Percentiles rank a stretch among this genome's conserved stretches.
Conservation (phyloP, 1,140 invertebrate genomes). For the Globodera rostochiensis region DNA sequence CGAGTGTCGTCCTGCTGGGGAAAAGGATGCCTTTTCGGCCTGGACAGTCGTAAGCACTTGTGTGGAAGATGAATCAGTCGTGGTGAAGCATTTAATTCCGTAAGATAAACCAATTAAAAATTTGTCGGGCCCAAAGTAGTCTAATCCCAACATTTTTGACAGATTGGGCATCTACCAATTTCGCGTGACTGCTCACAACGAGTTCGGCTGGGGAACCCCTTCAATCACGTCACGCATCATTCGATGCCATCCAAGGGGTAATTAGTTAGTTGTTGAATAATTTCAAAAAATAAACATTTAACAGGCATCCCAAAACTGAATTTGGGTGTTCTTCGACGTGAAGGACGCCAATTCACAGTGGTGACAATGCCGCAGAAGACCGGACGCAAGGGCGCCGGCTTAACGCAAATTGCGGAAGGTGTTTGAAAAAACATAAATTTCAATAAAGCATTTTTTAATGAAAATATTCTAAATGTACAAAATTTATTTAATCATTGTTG, state of each 20-base stretch:
- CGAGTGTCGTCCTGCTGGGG: slow-evolving; percentile 71
- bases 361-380: slow-evolving; percentile 56
- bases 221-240: slow-evolving; percentile 67
- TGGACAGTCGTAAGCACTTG: slow-evolving; percentile 85
- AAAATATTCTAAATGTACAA: too few relatives aligned
- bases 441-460: too few relatives aligned
- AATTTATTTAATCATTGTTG: too few relatives aligned
- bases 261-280: slow-evolving; percentile 15
- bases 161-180: slow-evolving; percentile 72
- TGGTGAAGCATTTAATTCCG: slow-evolving; percentile 78
- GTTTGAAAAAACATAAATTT: slow-evolving; percentile 39
- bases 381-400: slow-evolving; percentile 30
- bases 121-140: slow-evolving; percentile 4
- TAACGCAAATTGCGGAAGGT: slow-evolving; percentile 61
- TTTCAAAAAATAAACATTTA: slow-evolving; percentile 20
- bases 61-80: slow-evolving; percentile 89
- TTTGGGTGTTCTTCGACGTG: slow-evolving; percentile 48
- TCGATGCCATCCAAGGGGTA: slow-evolving; percentile 60
- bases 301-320: slow-evolving; percentile 57
- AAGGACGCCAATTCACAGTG: slow-evolving; percentile 50
- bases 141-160: neutral
- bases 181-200: slow-evolving; percentile 82
- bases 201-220: slow-evolving; percentile 75
- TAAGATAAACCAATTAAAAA: slow-evolving; percentile 9
- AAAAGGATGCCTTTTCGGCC: slow-evolving; percentile 65